These are phyloP conservation scores for Iguana delicatissima DNA, from an alignment of 2,797 vertebrate genomes.

Conservation along the genomic window DNA sequence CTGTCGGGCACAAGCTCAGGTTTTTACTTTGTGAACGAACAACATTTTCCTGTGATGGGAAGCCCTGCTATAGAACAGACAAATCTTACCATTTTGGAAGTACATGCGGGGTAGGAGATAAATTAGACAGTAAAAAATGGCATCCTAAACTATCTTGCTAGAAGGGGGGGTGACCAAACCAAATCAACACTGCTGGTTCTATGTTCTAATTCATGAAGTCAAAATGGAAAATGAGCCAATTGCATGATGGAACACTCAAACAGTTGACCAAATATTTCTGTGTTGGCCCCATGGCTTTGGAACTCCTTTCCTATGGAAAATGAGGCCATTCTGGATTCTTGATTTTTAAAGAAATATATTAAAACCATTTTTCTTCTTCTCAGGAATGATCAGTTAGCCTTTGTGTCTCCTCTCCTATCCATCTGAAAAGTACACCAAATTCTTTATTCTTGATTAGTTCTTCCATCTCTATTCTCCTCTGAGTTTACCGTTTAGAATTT, in stretches of 20 bases:
- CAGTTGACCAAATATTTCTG: not conserved
- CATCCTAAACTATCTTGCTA: too few species aligned
- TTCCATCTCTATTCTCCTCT: too few species aligned
- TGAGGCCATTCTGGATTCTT: not conserved
- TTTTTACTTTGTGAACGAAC: not conserved
- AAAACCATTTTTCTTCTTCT: not conserved
- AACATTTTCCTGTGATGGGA: not conserved
- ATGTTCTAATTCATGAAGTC: not conserved
- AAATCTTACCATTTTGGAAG: not conserved
- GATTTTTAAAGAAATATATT: not conserved
- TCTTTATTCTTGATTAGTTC: too few species aligned
- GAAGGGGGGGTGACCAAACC: too few species aligned
- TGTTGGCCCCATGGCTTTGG: not conserved
- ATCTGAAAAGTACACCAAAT: too few species aligned
- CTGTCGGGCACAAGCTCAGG: constrained; percentile 24
- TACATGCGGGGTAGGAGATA: not conserved
- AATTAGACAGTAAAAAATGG: too few species aligned
- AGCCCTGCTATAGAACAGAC: not conserved
- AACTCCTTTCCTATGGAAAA: not conserved
- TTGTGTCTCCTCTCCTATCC: too few species aligned
- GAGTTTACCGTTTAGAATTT: not conserved
- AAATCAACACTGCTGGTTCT: too few species aligned
- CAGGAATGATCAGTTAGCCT: too few species aligned
- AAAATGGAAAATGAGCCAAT: not conserved
- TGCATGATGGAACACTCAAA: not conserved